Base-by-base conservation (phyloP, 2,113 vertebrate genomes). In the Sporophila hypoxantha region DNA sequence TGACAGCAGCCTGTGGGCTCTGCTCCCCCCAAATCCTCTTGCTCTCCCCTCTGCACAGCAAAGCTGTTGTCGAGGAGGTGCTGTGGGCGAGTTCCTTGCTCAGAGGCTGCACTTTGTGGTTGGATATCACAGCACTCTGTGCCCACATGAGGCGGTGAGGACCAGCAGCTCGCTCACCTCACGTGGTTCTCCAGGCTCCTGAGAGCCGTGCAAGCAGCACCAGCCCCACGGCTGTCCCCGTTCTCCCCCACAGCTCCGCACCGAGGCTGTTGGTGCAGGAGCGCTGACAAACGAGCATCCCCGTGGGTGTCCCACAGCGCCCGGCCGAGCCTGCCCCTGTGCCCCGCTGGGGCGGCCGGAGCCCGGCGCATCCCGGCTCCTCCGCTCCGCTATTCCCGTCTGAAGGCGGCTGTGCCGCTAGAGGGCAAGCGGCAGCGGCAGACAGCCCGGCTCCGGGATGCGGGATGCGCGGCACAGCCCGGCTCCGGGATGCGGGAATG, bases 391-490 rank as follows among this genome's bases (percentile, higher is more conserved):
- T 30, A 0, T 2, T 25, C 12, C 22, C 9, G 34, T n/a, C 12
- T 5, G 2, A 8, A 56, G 44, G 82, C 1, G 60, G 36, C 83
- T 92, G 67, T 77, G 83, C 92, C 95, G 90, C 95, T 91, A 91
- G 95, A 96, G 95, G 95, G 93, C 95, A 95, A 94, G 94, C 91
- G 91, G 90, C 73, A 64, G 93, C 83, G 57, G 21, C 30, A 75
- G 83, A 81, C 78, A 30, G 87, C 70, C 15, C 29, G 80, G 68
- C 59, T 73, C 50, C 52, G 68, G 27, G 41, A 4, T 36, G 26
- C 32, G 12, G 12, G 59, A 21, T 67, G 62, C 41, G 17, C 41
- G 34, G 22, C 46, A 44, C 42, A 3, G 42, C 44, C 42, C 22
- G 46, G 46, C 22, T 14, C 22, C 13, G 46, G 46, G 46, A 23